Base-by-base conservation (phyloP, 2,797 vertebrate genomes). In the Acropternis orthonyx region DNA sequence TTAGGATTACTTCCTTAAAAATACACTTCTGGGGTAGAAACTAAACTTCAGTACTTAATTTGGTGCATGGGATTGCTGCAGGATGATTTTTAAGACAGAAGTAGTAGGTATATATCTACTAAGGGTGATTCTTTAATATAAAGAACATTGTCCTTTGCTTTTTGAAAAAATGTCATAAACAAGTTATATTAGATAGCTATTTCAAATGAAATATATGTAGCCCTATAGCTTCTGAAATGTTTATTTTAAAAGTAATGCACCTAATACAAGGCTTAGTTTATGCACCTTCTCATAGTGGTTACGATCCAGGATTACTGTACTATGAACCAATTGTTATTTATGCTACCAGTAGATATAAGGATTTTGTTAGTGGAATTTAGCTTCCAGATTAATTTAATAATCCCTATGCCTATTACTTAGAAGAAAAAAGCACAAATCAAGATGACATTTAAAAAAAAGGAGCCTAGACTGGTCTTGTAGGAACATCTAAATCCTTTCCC, bases 361-460 rank as follows among this genome's bases (percentile, higher is more conserved):
- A 97, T 97, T 98, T 98, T 97, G 97, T 98, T 97, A 97, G 94
- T 88, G 87, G 95, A 97, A 93, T 96, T 96, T 95, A 96, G 80
- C 90, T 96, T 96, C 86, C 89, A 97, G 97, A 96, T 96, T 97
- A 10, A 96, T 93, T 96, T 97, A 93, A 92, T 98, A 98, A 98
- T 97, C 98, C 97, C 95, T 89, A 93, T 92, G 93, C 95, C 96
- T 97, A 96, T 97, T 97, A 97, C 97, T 98, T 96, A 97, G 90
- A 92, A 94, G 88, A 95, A 97, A 96, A 97, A 97, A 95, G 94
- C 95, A 95, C 95, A 97, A 97, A 98, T 98, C 98, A 98, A 98
- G 98, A 98, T 98, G 98, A 98, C 97, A 98, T 98, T 98, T 97
- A 49, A 92, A 97, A 97, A 97, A 95, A 97, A 80, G 75, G 67